These are phyloP conservation scores for Sebastes glaucus DNA, from an alignment of 2,797 vertebrate species.

Conservation along the genomic window DNA sequence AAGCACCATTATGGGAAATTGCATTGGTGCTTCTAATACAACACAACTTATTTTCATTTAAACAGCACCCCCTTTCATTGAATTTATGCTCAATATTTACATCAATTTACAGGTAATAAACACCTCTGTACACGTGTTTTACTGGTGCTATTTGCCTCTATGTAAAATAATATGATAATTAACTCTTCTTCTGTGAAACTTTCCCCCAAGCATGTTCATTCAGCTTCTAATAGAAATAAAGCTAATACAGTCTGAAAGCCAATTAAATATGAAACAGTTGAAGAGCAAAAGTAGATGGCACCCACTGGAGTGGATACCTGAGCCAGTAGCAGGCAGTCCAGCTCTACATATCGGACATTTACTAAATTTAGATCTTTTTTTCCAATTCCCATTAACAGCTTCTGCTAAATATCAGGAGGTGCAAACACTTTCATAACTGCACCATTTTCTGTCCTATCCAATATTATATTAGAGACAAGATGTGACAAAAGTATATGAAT, in stretches of 20 bases:
- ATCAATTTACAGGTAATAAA: neutral
- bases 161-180: neutral
- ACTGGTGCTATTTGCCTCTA: neutral
- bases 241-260: constrained; percentile 8
- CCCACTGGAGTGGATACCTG: neutral
- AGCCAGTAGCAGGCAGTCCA: neutral
- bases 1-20: constrained; percentile 8
- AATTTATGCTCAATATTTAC: neutral
- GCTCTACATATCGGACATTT: neutral
- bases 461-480: neutral
- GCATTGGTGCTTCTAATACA: neutral
- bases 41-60: constrained; percentile 5
- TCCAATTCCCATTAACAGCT: neutral
- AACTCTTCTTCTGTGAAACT: neutral
- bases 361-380: neutral
- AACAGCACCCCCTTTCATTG: neutral
- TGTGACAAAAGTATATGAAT: neutral
- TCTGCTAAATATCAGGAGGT: neutral
- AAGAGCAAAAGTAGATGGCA: neutral
- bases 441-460: neutral
- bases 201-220: neutral
- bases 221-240: constrained; percentile 10
- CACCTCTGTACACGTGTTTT: neutral
- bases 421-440: neutral
- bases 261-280: constrained; percentile 23